Base-by-base conservation (phyloP, 2,113 vertebrate genomes). In the Hypomesus transpacificus region DNA sequence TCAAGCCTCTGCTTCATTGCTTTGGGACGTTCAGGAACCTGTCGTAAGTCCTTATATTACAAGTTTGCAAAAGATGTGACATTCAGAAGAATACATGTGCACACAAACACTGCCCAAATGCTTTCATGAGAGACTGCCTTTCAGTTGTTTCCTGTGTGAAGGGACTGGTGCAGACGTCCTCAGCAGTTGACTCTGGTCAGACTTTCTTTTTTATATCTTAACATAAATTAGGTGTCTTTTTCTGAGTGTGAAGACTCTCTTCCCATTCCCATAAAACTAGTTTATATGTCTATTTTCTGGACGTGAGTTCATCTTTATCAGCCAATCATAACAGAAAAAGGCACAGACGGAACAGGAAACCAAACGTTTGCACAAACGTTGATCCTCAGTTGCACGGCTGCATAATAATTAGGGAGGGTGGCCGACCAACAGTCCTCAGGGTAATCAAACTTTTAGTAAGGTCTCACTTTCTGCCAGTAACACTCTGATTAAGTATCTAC, bases 381-480 rank as follows among this genome's bases (percentile, higher is more conserved):
- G 69, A 70, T 82, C 57, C 64, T 72, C 18, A 39, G 22, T 24
- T 3, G 21, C 58, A 0, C 21, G 13, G 61, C 0, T 70, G 64
- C 20, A 70, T 79, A 74, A 77, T 13, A 14, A 75, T 75, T 79
- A 80, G 76, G 64, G 34, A 73, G 74, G 34, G 46, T 16, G 51
- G 14, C 17, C 14, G 51, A 22, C 8, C 18, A 11, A 66, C 20
- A 68, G 68, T 18, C 9, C 22, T 53, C 68, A 67, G 59, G 71
- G 84, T 81, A 79, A 83, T 83, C 81, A 76, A 75, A 82, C 70
- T 68, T 21, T 65, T 68, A 20, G 26, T 6, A 18, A 8, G 26
- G 17, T 18, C 28, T 64, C 28, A 22, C 3, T 22, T 46, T 22
- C n/a, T 60, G 22, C n/a, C 57, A 18, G 57, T 20, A 59, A 59